These are phyloP conservation scores for Catalaphyllia jardinei DNA, from an alignment of 64 coral and sea anemone species.

Conservation along the genomic window DNA sequence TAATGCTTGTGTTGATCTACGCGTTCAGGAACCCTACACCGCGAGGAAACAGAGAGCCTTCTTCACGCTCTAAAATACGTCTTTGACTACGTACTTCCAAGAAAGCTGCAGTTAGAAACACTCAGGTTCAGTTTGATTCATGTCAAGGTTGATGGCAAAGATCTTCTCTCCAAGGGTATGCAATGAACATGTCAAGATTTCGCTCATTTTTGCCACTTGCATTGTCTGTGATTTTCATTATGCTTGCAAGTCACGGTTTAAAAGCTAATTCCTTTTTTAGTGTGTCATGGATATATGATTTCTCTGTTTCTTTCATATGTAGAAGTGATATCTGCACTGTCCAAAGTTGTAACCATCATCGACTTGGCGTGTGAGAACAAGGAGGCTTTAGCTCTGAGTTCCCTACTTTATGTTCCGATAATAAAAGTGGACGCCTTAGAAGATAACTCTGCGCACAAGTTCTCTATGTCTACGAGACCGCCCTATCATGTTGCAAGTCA, in stretches of 20 bases:
- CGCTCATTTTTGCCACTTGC: no score
- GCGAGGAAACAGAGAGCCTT: constrained; percentile 25
- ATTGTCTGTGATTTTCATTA: no score
- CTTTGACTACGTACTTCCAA: background rate
- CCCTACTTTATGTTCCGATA: constrained; percentile 39
- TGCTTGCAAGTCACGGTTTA: no score
- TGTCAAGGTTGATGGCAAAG: constrained; percentile 25
- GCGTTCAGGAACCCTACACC: constrained; percentile 33
- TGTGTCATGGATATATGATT: no score
- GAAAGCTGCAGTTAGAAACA: background rate
- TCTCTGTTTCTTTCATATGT: background rate
- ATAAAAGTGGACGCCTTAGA: constrained; percentile 20
- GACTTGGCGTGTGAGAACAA: constrained; percentile 41
- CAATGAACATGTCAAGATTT: no score
- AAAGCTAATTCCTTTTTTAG: no score
- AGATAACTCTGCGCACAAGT: constrained; percentile 13
- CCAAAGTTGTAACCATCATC: constrained; percentile 29
- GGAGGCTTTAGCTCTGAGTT: constrained; percentile 23
- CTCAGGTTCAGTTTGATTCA: constrained; percentile 1
- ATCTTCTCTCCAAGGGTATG: constrained; percentile 59
- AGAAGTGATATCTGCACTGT: constrained; percentile 23
- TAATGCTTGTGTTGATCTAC: background rate
- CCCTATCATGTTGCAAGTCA: constrained; percentile 40
- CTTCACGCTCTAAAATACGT: constrained; percentile 14
- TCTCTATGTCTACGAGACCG: constrained; percentile 38